These are phyloP conservation scores for Mola mola DNA, from an alignment of 2,113 vertebrate species.

Conservation along the genomic window DNA sequence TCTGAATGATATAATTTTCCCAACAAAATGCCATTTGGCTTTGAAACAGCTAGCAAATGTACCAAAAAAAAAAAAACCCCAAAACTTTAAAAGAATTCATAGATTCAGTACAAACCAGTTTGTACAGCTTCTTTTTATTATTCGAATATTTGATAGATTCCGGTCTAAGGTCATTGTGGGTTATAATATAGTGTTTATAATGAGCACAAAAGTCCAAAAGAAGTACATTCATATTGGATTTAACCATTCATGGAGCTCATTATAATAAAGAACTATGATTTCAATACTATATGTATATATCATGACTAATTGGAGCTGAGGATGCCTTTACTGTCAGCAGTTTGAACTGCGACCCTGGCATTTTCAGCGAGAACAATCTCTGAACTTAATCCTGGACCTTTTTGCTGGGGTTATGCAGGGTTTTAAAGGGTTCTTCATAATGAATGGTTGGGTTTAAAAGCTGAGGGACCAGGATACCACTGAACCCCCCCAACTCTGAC, in stretches of 20 bases:
- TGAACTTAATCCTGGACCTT: constrained; percentile 63
- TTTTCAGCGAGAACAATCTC: constrained; percentile 59
- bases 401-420: constrained; percentile 39
- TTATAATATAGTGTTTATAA: constrained; percentile 57
- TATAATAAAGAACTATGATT: constrained; percentile 52
- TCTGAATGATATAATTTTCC: too few species aligned
- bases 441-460: constrained; percentile 72
- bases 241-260: constrained; percentile 37
- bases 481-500: constrained; percentile 65
- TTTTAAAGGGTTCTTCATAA: constrained; percentile 67
- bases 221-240: constrained; percentile 29
- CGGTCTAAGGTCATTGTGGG: constrained; percentile 12
- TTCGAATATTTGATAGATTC: constrained; percentile 50
- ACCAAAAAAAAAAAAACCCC: not conserved
- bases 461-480: constrained; percentile 63
- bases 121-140: constrained; percentile 6
- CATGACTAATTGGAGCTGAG: constrained; percentile 65
- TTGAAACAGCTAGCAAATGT: not conserved
- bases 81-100: not conserved
- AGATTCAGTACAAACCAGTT: not conserved
- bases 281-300: constrained; percentile 42
- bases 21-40: not conserved
- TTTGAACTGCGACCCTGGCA: constrained; percentile 66
- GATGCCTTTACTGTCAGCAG: constrained; percentile 56
- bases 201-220: constrained; percentile 57